Conservation (phyloP, 2,888 invertebrate species). For the Ypsolopha scabrella region DNA sequence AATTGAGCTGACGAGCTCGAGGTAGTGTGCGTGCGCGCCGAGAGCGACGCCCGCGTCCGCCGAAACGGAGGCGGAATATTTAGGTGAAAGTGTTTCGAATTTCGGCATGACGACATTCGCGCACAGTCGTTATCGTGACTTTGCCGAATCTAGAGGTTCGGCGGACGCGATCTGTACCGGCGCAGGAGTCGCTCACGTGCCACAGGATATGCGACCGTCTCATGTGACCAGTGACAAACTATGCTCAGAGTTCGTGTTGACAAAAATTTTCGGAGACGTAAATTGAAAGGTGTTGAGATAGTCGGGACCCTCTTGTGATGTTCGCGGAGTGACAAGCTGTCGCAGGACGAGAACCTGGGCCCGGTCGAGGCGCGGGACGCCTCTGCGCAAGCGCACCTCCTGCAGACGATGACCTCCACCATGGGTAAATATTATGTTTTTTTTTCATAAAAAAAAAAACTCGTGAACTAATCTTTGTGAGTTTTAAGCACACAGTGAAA, state of each 20-base stretch:
- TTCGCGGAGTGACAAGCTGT: slow-evolving; percentile 52
- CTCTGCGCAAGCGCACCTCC: slow-evolving; percentile 48
- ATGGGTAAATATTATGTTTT: slow-evolving; percentile 52
- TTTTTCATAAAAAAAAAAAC: neutral
- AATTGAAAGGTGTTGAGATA: slow-evolving; percentile 61
- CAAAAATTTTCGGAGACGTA: slow-evolving; percentile 47
- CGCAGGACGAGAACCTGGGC: slow-evolving; percentile 54
- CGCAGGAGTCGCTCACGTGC: slow-evolving; percentile 34
- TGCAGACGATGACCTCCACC: slow-evolving; percentile 67
- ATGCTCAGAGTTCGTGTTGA: slow-evolving; percentile 58
- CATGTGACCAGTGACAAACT: slow-evolving; percentile 49
- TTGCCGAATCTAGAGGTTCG: slow-evolving; percentile 68
- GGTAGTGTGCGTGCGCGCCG: slow-evolving; percentile 66
- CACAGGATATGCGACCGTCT: slow-evolving; percentile 46
- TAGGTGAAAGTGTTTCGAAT: slow-evolving; percentile 72
- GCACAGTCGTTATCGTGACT: slow-evolving; percentile 71
- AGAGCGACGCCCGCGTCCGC: slow-evolving; percentile 69
- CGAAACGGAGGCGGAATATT: slow-evolving; percentile 70
- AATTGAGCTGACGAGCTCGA: slow-evolving; percentile 53
- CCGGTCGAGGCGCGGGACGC: slow-evolving; percentile 56
- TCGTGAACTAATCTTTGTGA: neutral
- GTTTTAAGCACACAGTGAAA: neutral
- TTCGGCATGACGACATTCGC: slow-evolving; percentile 70
- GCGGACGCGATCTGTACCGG: slow-evolving; percentile 37
- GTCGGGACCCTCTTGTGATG: slow-evolving; percentile 50